These are phyloP conservation scores for Isaurus tuberculatus DNA, from an alignment of 92 coral and sea anemone genomes.

Conservation along the genomic window DNA sequence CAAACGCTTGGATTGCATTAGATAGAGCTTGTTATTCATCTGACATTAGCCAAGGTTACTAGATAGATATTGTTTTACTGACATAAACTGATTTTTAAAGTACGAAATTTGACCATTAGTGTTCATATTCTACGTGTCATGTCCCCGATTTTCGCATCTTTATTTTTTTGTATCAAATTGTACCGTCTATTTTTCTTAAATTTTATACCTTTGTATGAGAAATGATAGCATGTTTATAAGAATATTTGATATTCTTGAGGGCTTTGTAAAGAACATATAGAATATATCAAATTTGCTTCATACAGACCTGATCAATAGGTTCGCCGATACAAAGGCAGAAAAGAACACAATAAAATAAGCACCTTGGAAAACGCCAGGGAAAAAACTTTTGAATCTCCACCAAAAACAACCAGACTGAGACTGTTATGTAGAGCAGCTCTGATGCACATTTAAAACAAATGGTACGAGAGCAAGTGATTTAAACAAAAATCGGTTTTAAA, in stretches of 20 bases:
- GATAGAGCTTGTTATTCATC: neutral
- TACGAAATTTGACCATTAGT: neutral
- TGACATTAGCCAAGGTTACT: conserved; percentile 4
- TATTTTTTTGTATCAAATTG: neutral
- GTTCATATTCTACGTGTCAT: neutral
- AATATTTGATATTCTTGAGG: neutral
- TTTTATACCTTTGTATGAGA: neutral
- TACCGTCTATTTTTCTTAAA: too few relatives aligned
- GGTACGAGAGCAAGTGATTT: too few relatives aligned
- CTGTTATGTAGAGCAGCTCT: too few relatives aligned
- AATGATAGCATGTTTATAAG: neutral
- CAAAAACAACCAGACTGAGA: too few relatives aligned
- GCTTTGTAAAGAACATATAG: neutral
- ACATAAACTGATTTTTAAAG: neutral
- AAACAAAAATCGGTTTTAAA: too few relatives aligned
- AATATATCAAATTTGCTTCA: neutral
- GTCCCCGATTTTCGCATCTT: neutral
- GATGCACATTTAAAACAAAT: too few relatives aligned
- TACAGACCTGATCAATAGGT: neutral
- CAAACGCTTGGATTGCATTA: neutral
- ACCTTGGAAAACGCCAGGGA: too few relatives aligned
- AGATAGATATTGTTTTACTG: neutral
- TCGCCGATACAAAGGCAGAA: neutral
- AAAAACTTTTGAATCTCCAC: too few relatives aligned
- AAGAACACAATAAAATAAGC: too few relatives aligned